A percentile compares a stretch with the other conserved stretches of the same genome.
phyloP scores from a whole-genome alignment of 2,888 invertebrate species.

The Alloscopus bannaensis region DNA sequence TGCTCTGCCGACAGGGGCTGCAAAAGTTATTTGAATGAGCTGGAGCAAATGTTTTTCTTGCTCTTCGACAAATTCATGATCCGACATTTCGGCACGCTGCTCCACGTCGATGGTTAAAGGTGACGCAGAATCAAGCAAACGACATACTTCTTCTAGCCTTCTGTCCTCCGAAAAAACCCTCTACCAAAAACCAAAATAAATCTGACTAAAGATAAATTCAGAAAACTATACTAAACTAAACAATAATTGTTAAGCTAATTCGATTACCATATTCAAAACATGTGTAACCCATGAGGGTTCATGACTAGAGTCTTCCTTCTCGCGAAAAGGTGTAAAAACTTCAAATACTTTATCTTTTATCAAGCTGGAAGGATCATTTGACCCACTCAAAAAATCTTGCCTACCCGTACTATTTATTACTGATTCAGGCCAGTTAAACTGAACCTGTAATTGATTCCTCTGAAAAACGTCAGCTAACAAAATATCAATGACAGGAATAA shows the following conservation, averaged over 20 bases:
- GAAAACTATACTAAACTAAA: conserved; percentile 2
- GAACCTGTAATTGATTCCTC: conserved; percentile 63
- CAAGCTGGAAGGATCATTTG: conserved; percentile 46
- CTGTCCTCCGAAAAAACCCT: conserved; percentile 70
- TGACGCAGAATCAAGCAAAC: conserved; percentile 70
- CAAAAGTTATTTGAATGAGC: conserved; percentile 70
- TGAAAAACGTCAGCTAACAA: conserved; percentile 70
- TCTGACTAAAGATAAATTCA: not conserved
- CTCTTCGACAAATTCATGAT: conserved; percentile 73
- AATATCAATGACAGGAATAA: conserved; percentile 70
- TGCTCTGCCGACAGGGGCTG: conserved; percentile 72
- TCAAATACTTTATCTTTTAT: conserved; percentile 62
- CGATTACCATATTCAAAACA: conserved; percentile 68
- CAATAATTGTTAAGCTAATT: not conserved
- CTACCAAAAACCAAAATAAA: conserved; percentile 40
- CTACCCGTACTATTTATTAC: conserved; percentile 67
- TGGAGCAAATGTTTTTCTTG: conserved; percentile 72
- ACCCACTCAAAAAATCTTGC: conserved; percentile 69
- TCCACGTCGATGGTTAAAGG: conserved; percentile 70
- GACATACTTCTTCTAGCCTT: conserved; percentile 72
- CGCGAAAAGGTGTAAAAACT: conserved; percentile 58
- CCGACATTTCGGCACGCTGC: conserved; percentile 72
- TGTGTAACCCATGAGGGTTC: conserved; percentile 67
- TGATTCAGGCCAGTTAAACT: conserved; percentile 68
- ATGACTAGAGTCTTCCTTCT: conserved; percentile 63